A percentile compares a stretch with the other conserved stretches of the same genome.
Evolutionary conservation across 2,113 vertebrate species (phyloP).

Genomic region (Bubo bubo): DNA sequence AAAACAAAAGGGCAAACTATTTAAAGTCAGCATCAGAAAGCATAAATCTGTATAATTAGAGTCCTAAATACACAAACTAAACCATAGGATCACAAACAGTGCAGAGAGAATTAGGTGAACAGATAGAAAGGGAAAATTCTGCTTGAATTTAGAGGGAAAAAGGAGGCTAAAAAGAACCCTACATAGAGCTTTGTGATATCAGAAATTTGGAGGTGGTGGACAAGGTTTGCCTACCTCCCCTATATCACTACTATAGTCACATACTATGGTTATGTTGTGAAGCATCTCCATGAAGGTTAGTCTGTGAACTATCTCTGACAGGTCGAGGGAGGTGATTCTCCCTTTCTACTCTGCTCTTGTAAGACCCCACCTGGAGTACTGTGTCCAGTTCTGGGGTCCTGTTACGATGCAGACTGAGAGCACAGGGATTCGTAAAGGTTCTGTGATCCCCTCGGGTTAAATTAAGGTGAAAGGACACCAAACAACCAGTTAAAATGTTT

Average conservation of each 20-base stretch:
- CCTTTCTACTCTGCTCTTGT: neutral
- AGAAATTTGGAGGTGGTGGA: neutral
- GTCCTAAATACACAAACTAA: neutral
- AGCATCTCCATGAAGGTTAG: neutral
- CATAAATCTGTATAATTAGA: neutral
- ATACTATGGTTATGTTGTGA: neutral
- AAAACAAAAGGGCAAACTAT: neutral
- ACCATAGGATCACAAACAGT: neutral
- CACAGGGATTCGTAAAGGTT: too few relatives aligned
- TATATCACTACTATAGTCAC: neutral
- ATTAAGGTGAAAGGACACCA: too few relatives aligned
- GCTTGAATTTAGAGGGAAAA: neutral
- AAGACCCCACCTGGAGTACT: neutral
- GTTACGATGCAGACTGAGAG: too few relatives aligned
- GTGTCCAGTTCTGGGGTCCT: neutral
- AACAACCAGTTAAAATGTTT: too few relatives aligned
- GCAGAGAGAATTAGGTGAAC: neutral
- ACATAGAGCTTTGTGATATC: neutral
- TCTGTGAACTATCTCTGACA: neutral
- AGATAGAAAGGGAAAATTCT: neutral
- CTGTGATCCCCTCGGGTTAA: too few relatives aligned
- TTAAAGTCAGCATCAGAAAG: neutral
- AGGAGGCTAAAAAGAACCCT: neutral
- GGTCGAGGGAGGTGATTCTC: neutral
- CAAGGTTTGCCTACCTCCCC: neutral